Conservation (phyloP, 2,113 vertebrate genomes). For the Martes martes region DNA sequence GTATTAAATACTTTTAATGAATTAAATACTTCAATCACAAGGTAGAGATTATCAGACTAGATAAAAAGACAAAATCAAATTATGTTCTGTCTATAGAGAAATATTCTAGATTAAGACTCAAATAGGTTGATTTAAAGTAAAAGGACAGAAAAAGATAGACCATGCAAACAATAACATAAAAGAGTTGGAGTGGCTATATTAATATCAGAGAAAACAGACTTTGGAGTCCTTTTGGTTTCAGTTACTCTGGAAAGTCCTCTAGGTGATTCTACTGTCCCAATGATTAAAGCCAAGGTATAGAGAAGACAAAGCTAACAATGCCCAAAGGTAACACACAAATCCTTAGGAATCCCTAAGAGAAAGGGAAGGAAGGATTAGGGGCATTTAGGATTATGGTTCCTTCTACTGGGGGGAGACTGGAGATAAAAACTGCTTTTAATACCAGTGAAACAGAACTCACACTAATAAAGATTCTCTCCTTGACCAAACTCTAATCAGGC, state of each 20-base stretch:
- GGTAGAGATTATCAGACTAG: neutral
- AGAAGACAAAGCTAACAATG: neutral
- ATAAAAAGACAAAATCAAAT: neutral
- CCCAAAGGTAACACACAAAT: neutral
- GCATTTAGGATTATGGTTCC: neutral
- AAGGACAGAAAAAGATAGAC: neutral
- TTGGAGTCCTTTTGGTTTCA: neutral
- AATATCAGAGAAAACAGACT: neutral
- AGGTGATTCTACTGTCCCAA: neutral
- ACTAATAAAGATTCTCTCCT: neutral
- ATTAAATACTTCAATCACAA: neutral
- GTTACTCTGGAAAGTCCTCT: neutral
- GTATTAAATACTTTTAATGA: neutral
- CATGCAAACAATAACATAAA: neutral
- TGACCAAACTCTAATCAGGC: neutral
- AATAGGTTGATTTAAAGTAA: slow-evolving; percentile 27
- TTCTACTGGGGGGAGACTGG: neutral
- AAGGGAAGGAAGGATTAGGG: neutral
- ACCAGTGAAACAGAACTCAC: neutral
- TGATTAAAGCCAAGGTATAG: neutral
- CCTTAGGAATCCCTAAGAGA: neutral
- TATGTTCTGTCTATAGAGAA: neutral
- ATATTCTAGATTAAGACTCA: neutral
- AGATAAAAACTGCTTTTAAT: neutral
- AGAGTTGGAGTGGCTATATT: neutral